Base-by-base conservation (phyloP, 2,888 invertebrate genomes). In the Rhogogaster chlorosoma region DNA sequence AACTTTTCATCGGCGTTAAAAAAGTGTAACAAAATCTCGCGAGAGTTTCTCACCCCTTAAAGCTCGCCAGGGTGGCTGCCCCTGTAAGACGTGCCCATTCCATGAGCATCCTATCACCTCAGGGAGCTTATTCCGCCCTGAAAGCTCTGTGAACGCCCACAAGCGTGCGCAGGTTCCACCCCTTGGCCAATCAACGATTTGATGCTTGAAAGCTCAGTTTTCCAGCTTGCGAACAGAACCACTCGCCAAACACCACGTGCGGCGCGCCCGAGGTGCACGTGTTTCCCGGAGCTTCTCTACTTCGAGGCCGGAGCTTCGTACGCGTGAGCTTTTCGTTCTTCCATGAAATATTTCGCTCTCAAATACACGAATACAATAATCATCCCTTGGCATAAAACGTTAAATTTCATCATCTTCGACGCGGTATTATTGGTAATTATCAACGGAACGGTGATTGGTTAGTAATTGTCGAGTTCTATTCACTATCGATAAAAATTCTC, bases 191-290 rank as follows among this genome's bases (percentile, higher is more conserved):
- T 93, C 90, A 89, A 86, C 87, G 88, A 89, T 87, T 89, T 89
- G 88, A 91, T 89, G 89, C 90, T 91, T 90, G 90, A 89, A 90
- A 91, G 90, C 90, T 90, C 90, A 85, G 87, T 87, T 86, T 87
- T 86, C 87, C 87, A 75, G 89, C 57, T 88, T 88, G 89, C 89
- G 88, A 84, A 85, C 90, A 90, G 89, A 90, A 89, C 89, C 87
- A 87, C 90, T 88, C 87, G 91, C 88, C 92, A 92, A 93, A 92
- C 93, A 91, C 93, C 93, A 92, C 93, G 93, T 93, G 93, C 91
- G 91, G 89, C 91, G 92, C 92, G 92, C 89, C 89, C 92, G 91
- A 90, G 90, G 89, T 90, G 92, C 93, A 92, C 93, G 93, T 93
- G 93, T 90, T 87, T 88, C 87, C 87, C 88, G 88, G 89, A 88